Evolutionary conservation across 2,797 vertebrate species (phyloP).

Genomic region (Stomatorhinus walkeri): DNA sequence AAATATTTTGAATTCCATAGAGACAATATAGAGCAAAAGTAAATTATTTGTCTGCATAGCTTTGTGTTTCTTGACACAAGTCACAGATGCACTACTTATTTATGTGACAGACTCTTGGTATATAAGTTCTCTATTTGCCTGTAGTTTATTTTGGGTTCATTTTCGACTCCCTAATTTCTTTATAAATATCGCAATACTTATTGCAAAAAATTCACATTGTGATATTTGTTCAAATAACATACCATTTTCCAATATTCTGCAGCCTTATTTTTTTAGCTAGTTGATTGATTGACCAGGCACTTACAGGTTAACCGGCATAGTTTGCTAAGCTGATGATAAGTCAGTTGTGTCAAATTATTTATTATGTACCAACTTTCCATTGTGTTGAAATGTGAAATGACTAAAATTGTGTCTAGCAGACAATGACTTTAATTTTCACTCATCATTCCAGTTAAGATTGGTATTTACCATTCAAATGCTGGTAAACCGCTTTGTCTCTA

Average conservation of each 20-base stretch:
- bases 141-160: not conserved
- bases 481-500: not conserved
- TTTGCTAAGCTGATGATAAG: not conserved
- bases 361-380: not conserved
- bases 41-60: not conserved
- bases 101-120: not conserved
- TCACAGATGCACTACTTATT: not conserved
- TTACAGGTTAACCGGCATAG: not conserved
- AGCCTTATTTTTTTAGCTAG: not conserved
- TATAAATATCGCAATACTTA: not conserved
- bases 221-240: not conserved
- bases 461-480: not conserved
- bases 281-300: not conserved
- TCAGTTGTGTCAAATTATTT: not conserved
- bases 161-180: not conserved
- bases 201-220: not conserved
- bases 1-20: not conserved
- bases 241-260: not conserved
- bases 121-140: not conserved
- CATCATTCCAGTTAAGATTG: not conserved
- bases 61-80: not conserved
- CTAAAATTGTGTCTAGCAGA: not conserved
- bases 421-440: not conserved
- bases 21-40: not conserved
- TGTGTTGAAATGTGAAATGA: not conserved